Conservation (phyloP, 2,797 vertebrate species). For the Artibeus lituratus region DNA sequence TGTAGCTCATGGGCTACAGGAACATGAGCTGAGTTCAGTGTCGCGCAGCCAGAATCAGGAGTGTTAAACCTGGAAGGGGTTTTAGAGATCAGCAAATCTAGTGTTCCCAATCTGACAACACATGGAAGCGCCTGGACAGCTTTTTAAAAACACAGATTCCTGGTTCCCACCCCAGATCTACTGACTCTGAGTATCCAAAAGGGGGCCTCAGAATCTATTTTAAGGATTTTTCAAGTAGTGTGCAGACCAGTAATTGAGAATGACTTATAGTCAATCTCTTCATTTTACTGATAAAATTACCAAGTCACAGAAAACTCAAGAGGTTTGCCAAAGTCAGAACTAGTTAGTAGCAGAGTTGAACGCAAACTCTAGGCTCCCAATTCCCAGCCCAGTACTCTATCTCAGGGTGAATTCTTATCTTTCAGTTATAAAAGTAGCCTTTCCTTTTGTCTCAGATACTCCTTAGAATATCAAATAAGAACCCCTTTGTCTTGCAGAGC, state of each 20-base stretch:
- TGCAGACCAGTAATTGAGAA: background rate
- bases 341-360: background rate
- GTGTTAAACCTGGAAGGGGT: background rate
- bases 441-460: background rate
- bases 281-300: background rate
- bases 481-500: background rate
- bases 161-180: background rate
- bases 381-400: background rate
- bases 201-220: background rate
- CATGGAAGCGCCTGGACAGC: background rate
- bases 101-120: background rate
- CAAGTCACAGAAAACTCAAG: background rate
- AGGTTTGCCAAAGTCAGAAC: background rate
- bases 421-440: background rate
- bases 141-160: background rate
- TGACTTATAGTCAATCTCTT: background rate
- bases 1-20: background rate
- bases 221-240: background rate
- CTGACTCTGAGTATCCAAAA: background rate
- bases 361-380: background rate
- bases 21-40: background rate
- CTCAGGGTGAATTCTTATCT: background rate
- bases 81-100: background rate
- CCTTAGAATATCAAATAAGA: background rate
- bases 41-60: background rate